Evolutionary conservation across 2,113 vertebrate genomes (phyloP), one percentile per base, ranked within the genome.

Genomic region (Aptenodytes patagonicus): DNA sequence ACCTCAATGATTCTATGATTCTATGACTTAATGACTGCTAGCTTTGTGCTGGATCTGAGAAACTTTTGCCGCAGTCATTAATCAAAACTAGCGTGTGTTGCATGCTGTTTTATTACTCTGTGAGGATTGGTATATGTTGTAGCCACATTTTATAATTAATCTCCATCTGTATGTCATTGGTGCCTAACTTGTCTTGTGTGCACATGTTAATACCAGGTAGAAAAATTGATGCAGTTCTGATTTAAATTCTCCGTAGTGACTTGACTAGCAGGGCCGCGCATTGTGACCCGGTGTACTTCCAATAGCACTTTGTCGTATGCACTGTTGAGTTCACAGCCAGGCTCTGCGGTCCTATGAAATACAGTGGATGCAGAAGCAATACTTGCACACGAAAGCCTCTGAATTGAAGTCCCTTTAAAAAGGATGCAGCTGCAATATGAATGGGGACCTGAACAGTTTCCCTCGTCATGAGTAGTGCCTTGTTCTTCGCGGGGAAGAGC

Each of bases 381-480:
- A 1, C 58, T 82, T 54, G 44, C 31, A 2, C 78, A 6, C 6
- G 17, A 46, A 69, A 66, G 44, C 31, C 69, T 14, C 29, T 46
- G 75, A 90, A 84, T 58, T 61, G 89, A 68, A 92, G 72, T 21
- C 38, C 68, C 89, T 93, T 71, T 42, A 20, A 40, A 84, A 76
- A 54, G 77, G 94, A 46, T 93, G 96, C 96, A 97, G 96, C 93
- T 97, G 96, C 90, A 44, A 66, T 24, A 0, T 96, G 93, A 96
- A 96, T 81, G 83, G 83, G 36, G 54, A 83, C 93, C 87, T 8
- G 52, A 58, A 15, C 29, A 3, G 61, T 34, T 52, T 40, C 83
- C 92, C 89, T 18, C 2, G 1, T 2, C 44, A 42, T 93, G 60
- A 94, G 60, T 62, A 47, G 92, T 1, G 90, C 95, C 81, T 93